These are phyloP conservation scores for Cynodonichthys magdalenae DNA, from an alignment of 2,797 vertebrate genomes.

Conservation along the genomic window DNA sequence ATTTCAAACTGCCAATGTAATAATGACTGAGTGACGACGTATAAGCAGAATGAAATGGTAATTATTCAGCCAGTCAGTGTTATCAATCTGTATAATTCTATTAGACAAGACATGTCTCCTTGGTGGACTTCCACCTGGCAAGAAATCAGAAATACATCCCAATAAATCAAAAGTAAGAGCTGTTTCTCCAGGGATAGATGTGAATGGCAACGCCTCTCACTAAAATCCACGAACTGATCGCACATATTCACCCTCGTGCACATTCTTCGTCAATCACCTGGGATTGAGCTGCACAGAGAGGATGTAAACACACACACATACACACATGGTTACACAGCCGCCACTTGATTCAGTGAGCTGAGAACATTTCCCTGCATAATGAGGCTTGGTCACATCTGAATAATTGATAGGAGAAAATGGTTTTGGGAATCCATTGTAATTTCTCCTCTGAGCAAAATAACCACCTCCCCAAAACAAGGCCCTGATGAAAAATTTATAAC, in stretches of 20 bases:
- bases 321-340: slow-evolving; percentile 9
- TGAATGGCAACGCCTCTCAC: not conserved
- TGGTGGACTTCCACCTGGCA: not conserved
- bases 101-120: slow-evolving; percentile 15
- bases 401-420: slow-evolving; percentile 72
- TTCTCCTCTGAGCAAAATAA: slow-evolving; percentile 68
- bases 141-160: slow-evolving; percentile 5
- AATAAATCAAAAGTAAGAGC: slow-evolving; percentile 10
- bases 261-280: slow-evolving; percentile 9
- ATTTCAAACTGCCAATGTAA: not conserved
- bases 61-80: slow-evolving; percentile 5
- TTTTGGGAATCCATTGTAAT: slow-evolving; percentile 70
- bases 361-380: slow-evolving; percentile 64
- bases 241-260: not conserved
- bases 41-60: slow-evolving; percentile 4
- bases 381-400: slow-evolving; percentile 67
- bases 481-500: slow-evolving; percentile 50
- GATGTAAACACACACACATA: slow-evolving; percentile 21
- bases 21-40: slow-evolving; percentile 10
- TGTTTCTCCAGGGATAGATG: slow-evolving; percentile 7
- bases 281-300: slow-evolving; percentile 11
- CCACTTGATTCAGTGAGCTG: slow-evolving; percentile 31
- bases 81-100: slow-evolving; percentile 19
- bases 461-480: slow-evolving; percentile 63
- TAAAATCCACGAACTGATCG: slow-evolving; percentile 2